Conservation (phyloP, 2,888 invertebrate genomes). For the Latheticus oryzae region DNA sequence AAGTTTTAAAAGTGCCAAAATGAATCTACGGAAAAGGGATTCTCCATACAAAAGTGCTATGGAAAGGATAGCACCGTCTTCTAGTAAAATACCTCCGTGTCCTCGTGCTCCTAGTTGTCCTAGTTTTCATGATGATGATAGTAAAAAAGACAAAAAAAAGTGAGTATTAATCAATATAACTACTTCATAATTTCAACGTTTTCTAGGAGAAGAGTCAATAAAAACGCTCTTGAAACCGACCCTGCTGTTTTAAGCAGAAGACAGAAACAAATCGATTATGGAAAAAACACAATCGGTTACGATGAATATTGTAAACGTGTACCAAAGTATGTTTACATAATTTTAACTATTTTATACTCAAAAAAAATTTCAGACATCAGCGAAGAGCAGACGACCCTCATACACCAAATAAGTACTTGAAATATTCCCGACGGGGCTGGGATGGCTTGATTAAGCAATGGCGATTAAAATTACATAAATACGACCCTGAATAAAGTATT, state of each 20-base stretch:
- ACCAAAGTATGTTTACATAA: conserved; percentile 70
- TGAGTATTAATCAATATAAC: too few relatives aligned
- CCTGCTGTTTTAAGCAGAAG: conserved; percentile 77
- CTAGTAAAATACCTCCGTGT: too few relatives aligned
- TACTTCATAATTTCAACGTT: too few relatives aligned
- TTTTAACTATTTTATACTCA: conserved; percentile 5
- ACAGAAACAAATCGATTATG: conserved; percentile 95
- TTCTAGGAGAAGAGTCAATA: conserved; percentile 49
- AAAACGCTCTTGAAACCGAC: conserved; percentile 74
- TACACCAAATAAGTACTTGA: conserved; percentile 89
- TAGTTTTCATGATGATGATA: too few relatives aligned
- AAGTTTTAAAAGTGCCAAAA: conserved; percentile 32
- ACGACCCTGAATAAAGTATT: too few relatives aligned
- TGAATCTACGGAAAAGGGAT: conserved; percentile 24
- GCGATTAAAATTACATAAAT: conserved; percentile 86
- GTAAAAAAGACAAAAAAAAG: too few relatives aligned
- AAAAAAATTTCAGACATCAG: conserved; percentile 67
- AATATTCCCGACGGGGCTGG: conserved; percentile 93
- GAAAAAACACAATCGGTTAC: conserved; percentile 92
- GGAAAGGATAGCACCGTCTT: conserved; percentile 16
- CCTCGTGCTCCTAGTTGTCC: too few relatives aligned
- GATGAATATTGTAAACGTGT: conserved; percentile 77
- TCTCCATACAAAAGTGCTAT: conserved; percentile 35
- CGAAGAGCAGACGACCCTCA: conserved; percentile 81
- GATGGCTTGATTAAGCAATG: conserved; percentile 89